Base-by-base conservation (phyloP, 2,888 invertebrate genomes). In the Drosophila cracens region DNA sequence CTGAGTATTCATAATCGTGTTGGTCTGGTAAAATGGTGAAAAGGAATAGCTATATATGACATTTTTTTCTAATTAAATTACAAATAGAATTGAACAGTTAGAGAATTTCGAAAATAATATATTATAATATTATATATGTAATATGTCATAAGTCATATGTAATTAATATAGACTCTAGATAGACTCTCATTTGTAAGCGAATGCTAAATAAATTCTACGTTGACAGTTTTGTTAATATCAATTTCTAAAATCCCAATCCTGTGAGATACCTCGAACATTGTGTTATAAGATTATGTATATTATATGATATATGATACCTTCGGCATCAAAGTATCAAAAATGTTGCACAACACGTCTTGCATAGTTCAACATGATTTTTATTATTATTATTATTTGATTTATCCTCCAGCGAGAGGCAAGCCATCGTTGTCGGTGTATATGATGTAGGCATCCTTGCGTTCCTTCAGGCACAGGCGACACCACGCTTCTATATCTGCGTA, bases 381-480 rank as follows among this genome's bases (percentile, higher is more conserved):
- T 29, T 29, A 29, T 31, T 31, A 31, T 8, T 31, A 31, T 31
- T 31, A 8, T 31, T 94, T 78, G 94, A 94, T 63, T 94, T 94
- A 0, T 95, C 96, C 52, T 96, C 96, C 63, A 96, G 92, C 31
- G 96, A 95, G 53, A 96, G 94, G 91, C 96, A 96, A 36, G 96
- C 95, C 96, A 96, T 96, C 76, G 66, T 83, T 82, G 7, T 72
- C 74, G 0, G 71, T 73, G 54, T 92, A 93, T 11, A 93, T 93
- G 25, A 86, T 64, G 33, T 93, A 74, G 2, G 70, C 77, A 8
- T 87, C 88, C 4, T 77, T 87, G 25, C 90, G 82, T 31, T 84
- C 82, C 16, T 73, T 71, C 2, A 92, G 63, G 40, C 93, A 93
- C 16, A 93, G 74, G 0, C 93, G 92, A 70, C 93, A 93, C 56